phyloP scores from a whole-genome alignment of 1,140 invertebrate genomes.

The Anthonomus grandis region DNA sequence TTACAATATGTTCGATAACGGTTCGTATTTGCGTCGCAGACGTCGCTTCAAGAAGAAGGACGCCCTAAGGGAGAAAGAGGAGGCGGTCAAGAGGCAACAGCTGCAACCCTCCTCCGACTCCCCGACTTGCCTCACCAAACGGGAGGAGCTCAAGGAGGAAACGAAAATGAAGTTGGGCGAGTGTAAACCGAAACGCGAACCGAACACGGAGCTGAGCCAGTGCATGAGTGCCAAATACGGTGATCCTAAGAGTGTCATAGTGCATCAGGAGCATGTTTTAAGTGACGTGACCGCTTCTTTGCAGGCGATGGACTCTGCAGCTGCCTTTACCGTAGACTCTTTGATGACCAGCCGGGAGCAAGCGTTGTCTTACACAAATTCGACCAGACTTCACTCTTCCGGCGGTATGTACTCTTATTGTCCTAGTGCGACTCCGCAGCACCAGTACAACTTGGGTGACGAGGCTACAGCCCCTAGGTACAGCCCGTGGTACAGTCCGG shows the following conservation, averaged over 20 bases:
- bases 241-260: constrained; percentile 46
- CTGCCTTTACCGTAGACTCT: constrained; percentile 56
- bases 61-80: constrained; percentile 82
- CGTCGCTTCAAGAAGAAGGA: constrained; percentile 97
- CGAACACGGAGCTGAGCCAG: constrained; percentile 53
- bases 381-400: constrained; percentile 52
- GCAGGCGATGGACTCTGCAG: constrained; percentile 49
- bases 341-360: constrained; percentile 51
- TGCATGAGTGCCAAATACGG: constrained; percentile 47
- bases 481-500: constrained; percentile 55
- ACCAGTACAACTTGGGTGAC: constrained; percentile 55
- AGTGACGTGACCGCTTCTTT: constrained; percentile 48
- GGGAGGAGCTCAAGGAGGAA: constrained; percentile 52
- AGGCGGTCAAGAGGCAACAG: constrained; percentile 76
- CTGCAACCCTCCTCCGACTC: constrained; percentile 49
- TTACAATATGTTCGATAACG: constrained; percentile 99
- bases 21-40: constrained; percentile 86
- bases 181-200: constrained; percentile 63
- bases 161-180: constrained; percentile 49
- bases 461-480: constrained; percentile 51
- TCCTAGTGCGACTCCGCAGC: constrained; percentile 51
- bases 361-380: constrained; percentile 48
- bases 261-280: constrained; percentile 53
- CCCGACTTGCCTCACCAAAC: constrained; percentile 38
- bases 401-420: constrained; percentile 49